phyloP scores from a whole-genome alignment of 2,888 invertebrate species.

The Aphidoletes aphidimyza region DNA sequence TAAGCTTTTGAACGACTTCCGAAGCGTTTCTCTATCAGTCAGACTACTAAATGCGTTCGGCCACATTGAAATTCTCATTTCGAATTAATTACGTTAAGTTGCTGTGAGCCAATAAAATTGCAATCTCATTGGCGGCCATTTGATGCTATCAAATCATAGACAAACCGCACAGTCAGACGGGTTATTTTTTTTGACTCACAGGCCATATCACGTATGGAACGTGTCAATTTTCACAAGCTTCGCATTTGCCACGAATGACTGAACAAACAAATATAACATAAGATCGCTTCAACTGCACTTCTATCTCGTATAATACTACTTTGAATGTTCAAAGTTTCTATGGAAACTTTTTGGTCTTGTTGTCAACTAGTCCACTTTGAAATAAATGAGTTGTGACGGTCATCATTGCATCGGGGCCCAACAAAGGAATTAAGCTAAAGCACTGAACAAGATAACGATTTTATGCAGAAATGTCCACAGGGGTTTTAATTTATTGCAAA shows the following conservation, averaged over 20 bases:
- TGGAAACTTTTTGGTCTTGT: background rate
- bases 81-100: background rate
- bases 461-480: background rate
- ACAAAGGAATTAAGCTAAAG: background rate
- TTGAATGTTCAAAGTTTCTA: background rate
- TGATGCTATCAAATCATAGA: background rate
- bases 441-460: background rate
- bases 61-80: too few species aligned
- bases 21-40: too few species aligned
- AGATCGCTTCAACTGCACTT: too few species aligned
- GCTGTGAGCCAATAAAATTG: background rate
- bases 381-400: background rate
- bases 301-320: too few species aligned
- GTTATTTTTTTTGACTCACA: too few species aligned
- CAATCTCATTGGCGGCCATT: background rate
- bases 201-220: background rate
- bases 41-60: too few species aligned
- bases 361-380: background rate
- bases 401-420: background rate
- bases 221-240: background rate
- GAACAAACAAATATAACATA: background rate
- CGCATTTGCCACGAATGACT: background rate
- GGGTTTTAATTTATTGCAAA: slow-evolving; percentile 26
- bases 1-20: too few species aligned
- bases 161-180: background rate